phyloP scores from a whole-genome alignment of 2,797 vertebrate genomes.

The Lagorchestes hirsutus region DNA sequence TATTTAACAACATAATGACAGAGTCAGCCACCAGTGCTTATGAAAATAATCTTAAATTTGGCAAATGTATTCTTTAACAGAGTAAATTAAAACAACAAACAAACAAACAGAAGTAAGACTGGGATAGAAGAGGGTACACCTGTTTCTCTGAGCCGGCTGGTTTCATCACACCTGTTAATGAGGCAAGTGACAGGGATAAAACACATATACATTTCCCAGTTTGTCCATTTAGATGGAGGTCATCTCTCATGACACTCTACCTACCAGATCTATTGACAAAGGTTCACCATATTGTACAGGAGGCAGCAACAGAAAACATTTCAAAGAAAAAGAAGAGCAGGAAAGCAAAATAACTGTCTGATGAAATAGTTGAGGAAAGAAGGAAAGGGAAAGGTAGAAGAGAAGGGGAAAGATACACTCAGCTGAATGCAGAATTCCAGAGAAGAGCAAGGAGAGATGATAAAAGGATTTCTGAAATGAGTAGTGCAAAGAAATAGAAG shows the following conservation, averaged over 20 bases:
- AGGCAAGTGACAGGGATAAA: neutral
- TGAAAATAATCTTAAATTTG: neutral
- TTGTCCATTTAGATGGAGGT: neutral
- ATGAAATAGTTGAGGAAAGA: neutral
- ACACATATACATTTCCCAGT: neutral
- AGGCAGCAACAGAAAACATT: neutral
- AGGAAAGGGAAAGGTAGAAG: neutral
- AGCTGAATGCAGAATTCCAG: neutral
- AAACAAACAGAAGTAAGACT: neutral
- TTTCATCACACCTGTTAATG: neutral
- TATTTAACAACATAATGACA: neutral
- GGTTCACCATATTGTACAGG: neutral
- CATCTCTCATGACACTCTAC: neutral
- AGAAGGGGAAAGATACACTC: neutral
- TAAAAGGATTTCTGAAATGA: neutral
- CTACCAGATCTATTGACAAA: neutral
- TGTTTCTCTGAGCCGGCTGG: neutral
- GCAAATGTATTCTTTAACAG: neutral
- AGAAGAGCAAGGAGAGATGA: neutral
- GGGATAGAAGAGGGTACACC: neutral
- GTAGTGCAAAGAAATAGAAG: neutral
- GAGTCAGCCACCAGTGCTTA: neutral
- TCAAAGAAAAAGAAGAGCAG: neutral
- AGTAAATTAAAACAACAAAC: neutral
- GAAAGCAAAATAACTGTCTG: neutral